Percentiles rank a stretch among this genome's conserved stretches.
Conservation (phyloP, 2,888 invertebrate species). For the Electrophaes corylata region DNA sequence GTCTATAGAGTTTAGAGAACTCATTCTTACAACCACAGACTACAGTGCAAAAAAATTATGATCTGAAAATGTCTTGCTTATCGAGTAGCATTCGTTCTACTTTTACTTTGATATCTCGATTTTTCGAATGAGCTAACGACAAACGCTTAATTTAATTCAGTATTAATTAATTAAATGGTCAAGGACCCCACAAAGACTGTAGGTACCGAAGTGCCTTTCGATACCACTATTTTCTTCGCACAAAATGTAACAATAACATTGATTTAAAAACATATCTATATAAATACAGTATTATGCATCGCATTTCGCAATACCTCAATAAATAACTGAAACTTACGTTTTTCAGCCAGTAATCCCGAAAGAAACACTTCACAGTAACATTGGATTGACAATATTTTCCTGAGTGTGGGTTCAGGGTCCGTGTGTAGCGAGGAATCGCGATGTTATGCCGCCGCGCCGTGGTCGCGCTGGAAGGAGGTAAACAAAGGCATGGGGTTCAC, state of each 20-base stretch:
- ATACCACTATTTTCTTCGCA: constrained; percentile 1
- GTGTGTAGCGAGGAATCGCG: constrained; percentile 2
- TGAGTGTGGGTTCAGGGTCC: not conserved
- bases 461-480: not conserved
- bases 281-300: not conserved
- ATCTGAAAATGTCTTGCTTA: no score
- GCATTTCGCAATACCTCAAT: not conserved
- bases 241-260: constrained; percentile 3
- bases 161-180: not conserved
- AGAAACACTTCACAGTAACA: constrained; percentile 11
- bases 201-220: not conserved
- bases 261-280: no score
- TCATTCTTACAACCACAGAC: no score
- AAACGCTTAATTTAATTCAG: no score
- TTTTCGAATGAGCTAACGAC: not conserved
- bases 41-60: no score
- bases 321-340: constrained; percentile 1
- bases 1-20: no score
- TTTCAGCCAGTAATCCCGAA: not conserved
- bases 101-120: not conserved
- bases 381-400: not conserved
- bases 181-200: not conserved
- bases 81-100: not conserved
- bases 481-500: constrained; percentile 1
- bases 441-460: not conserved